Evolutionary conservation across 2,797 vertebrate genomes (phyloP), one percentile per base, ranked within the genome.

Genomic region (Sebastes taczanowskii): DNA sequence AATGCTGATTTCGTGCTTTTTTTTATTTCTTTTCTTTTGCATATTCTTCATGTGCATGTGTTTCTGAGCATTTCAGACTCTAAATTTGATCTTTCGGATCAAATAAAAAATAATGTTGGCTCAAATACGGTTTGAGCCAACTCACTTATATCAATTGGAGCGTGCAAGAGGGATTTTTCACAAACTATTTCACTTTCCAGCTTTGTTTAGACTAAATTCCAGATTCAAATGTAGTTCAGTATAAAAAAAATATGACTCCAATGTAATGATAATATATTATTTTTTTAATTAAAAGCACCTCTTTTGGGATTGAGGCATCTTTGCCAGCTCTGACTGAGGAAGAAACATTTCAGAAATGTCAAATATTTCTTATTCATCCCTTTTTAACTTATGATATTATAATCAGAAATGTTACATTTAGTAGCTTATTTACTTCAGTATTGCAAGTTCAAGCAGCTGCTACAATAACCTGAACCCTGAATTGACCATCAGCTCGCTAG

Each of bases 101-200:
- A 52, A 77, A 29, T 29, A 59, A 60, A 38, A 29, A 32, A 38
- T 22, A 0, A 13, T 14, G 29, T 23, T 18, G 0, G 30, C 30
- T 32, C 30, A 32, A 32, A 32, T 32, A 32, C 30, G 9, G 30
- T 32, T 32, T 32, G 30, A 32, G 30, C 30, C 30, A 32, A 32
- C 77, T 63, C 14, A 13, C 2, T 25, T 71, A 71, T 22, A 63
- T 85, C 85, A 85, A 62, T 69, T 81, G 66, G 62, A 84, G 69
- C 30, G 8, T 32, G 30, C 30, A 32, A 32, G 30, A 32, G 30
- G 20, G 18, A 5, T 63, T 38, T 74, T 32, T 25, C 6, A 38
- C 60, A 22, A 71, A 79, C 67, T 74, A 10, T 27, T 74, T 78
- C 60, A 63, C 27, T 76, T 73, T 58, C 46, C 23, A 20, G 60